Conservation (phyloP, 2,888 invertebrate genomes). For the Pegoplata infirma region DNA sequence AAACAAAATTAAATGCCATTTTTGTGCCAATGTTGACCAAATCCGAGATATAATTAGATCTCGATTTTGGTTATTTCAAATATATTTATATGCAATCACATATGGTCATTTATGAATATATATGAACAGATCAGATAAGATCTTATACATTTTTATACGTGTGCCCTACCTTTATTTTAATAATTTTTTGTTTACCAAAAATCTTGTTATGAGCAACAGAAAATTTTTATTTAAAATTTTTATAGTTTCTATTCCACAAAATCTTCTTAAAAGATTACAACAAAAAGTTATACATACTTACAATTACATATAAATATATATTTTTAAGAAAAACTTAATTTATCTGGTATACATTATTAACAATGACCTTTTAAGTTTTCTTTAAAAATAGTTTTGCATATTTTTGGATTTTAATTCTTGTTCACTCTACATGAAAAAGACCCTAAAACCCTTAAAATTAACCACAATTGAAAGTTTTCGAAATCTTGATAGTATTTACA, state of each 20-base stretch:
- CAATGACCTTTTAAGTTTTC: slow-evolving; percentile 27
- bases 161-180: too few relatives aligned
- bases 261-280: slow-evolving; percentile 39
- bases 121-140: too few relatives aligned
- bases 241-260: neutral
- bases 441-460: slow-evolving; percentile 37
- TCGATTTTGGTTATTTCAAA: too few relatives aligned
- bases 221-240: neutral
- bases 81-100: too few relatives aligned
- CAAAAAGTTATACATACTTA: neutral
- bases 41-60: too few relatives aligned
- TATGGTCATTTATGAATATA: too few relatives aligned
- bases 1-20: too few relatives aligned
- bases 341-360: neutral
- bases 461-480: slow-evolving; percentile 56
- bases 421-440: neutral
- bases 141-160: too few relatives aligned
- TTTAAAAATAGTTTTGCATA: slow-evolving; percentile 23
- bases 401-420: neutral
- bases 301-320: neutral
- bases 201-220: too few relatives aligned
- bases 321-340: slow-evolving; percentile 17
- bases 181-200: too few relatives aligned
- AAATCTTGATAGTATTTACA: slow-evolving; percentile 42
- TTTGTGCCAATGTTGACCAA: too few relatives aligned